A percentile compares a stretch with the other conserved stretches of the same genome.
Conservation (phyloP, 2,888 invertebrate genomes). For the Hirtodrosophila alboralis region DNA sequence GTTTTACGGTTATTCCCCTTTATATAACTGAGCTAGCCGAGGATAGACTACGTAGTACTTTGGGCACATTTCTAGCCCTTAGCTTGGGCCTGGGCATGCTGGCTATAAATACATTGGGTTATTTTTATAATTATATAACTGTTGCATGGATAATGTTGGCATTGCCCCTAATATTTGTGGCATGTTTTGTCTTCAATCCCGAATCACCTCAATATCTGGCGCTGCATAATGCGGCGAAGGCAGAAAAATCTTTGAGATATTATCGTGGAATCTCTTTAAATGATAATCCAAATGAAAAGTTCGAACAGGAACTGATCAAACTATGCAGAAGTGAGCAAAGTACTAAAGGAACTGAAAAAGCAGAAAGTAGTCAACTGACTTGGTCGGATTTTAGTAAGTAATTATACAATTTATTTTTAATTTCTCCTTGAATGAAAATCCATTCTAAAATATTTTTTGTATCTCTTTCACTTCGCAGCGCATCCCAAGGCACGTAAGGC, state of each 20-base stretch:
- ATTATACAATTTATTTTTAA: neutral
- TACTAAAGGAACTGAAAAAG: neutral
- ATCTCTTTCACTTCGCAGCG: conserved; percentile 58
- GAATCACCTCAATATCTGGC: conserved; percentile 26
- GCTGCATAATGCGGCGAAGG: conserved; percentile 3
- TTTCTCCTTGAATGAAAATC: no score
- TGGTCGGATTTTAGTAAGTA: conserved; percentile 26
- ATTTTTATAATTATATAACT: conserved; percentile 60
- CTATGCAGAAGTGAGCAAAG: conserved; percentile 5
- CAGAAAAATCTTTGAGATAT: conserved; percentile 15
- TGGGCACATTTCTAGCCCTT: conserved; percentile 76
- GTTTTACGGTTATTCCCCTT: conserved; percentile 67
- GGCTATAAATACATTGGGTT: conserved; percentile 65
- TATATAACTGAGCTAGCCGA: conserved; percentile 78
- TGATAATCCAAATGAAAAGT: conserved; percentile 2
- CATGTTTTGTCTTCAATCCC: conserved; percentile 13
- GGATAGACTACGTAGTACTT: conserved; percentile 74
- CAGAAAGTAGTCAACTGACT: neutral
- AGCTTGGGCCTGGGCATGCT: conserved; percentile 73
- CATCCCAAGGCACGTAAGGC: conserved; percentile 68
- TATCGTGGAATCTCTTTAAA: conserved; percentile 17
- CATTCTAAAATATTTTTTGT: no score
- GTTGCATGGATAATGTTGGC: conserved; percentile 62
- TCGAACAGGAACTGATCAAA: conserved; percentile 17
- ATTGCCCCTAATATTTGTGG: conserved; percentile 59